Conservation (phyloP, 2,113 vertebrate genomes). For the Canis aureus region DNA sequence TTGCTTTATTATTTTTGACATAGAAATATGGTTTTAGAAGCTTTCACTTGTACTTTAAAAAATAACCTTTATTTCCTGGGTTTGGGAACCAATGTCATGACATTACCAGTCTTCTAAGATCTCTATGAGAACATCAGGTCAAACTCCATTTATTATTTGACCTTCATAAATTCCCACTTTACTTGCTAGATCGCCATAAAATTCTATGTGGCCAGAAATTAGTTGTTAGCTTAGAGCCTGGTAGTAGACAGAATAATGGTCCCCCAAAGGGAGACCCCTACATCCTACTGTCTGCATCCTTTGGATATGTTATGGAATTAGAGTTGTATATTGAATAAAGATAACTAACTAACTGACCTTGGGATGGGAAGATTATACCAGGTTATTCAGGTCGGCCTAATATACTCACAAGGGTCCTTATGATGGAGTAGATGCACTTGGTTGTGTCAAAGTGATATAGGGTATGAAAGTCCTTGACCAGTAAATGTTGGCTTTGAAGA, state of each 20-base stretch:
- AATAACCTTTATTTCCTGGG: background rate
- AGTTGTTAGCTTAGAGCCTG: background rate
- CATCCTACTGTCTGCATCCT: background rate
- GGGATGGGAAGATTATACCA: background rate
- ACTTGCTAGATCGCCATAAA: background rate
- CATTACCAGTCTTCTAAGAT: background rate
- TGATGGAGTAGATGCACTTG: background rate
- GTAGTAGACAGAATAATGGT: background rate
- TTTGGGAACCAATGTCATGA: background rate
- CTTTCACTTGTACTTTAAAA: background rate
- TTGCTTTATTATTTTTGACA: background rate
- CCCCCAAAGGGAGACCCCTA: rapidly evolving
- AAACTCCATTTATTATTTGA: background rate
- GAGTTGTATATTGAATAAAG: background rate
- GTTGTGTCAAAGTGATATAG: background rate
- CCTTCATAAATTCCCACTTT: background rate
- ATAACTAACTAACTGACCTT: background rate
- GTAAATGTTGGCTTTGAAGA: background rate
- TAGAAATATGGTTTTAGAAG: background rate
- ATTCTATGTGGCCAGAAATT: background rate
- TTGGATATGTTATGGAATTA: background rate
- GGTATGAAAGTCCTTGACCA: background rate
- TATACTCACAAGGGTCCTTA: background rate
- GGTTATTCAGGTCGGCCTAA: background rate
- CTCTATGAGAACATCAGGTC: background rate